A percentile compares a stretch with the other conserved stretches of the same genome.
Conservation (phyloP, 2,797 vertebrate species). For the Myoxocephalus aenaeus region DNA sequence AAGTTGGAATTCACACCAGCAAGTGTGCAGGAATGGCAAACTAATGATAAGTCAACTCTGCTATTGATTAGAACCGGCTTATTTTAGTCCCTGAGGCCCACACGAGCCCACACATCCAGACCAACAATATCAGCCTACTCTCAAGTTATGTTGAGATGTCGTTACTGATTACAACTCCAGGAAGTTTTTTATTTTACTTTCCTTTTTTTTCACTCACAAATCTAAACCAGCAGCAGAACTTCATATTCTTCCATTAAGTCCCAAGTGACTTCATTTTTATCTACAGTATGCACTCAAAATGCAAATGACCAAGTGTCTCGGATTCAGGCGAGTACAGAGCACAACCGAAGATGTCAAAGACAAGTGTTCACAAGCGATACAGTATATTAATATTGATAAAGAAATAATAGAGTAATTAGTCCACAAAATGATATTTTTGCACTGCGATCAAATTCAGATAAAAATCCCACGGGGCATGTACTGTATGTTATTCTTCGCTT, state of each 20-base stretch:
- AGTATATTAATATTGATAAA: slow-evolving; percentile 33
- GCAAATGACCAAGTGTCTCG: slow-evolving; percentile 58
- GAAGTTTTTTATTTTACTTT: slow-evolving; percentile 24
- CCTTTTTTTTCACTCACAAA: slow-evolving; percentile 24
- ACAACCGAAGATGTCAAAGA: background rate
- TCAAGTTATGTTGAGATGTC: slow-evolving; percentile 31
- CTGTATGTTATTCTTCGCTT: background rate
- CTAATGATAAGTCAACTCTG: slow-evolving; percentile 52
- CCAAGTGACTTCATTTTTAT: slow-evolving; percentile 63
- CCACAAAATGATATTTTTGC: background rate
- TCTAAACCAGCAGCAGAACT: slow-evolving; percentile 48
- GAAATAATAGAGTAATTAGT: slow-evolving; percentile 30
- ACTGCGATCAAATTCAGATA: slow-evolving; percentile 14
- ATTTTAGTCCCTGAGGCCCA: slow-evolving; percentile 47
- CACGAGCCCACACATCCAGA: slow-evolving; percentile 41
- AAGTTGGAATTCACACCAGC: slow-evolving; percentile 43
- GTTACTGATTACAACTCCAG: slow-evolving; percentile 29
- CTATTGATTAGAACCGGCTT: slow-evolving; percentile 58
- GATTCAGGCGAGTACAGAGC: slow-evolving; percentile 19
- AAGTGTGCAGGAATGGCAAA: slow-evolving; percentile 39
- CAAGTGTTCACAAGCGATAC: slow-evolving; percentile 13
- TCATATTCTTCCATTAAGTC: slow-evolving; percentile 55
- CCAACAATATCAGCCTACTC: slow-evolving; percentile 15
- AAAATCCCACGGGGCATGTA: background rate
- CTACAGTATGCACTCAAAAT: slow-evolving; percentile 67